Base-by-base conservation (phyloP, 2,797 vertebrate genomes). In the Rhinogobio ventralis region DNA sequence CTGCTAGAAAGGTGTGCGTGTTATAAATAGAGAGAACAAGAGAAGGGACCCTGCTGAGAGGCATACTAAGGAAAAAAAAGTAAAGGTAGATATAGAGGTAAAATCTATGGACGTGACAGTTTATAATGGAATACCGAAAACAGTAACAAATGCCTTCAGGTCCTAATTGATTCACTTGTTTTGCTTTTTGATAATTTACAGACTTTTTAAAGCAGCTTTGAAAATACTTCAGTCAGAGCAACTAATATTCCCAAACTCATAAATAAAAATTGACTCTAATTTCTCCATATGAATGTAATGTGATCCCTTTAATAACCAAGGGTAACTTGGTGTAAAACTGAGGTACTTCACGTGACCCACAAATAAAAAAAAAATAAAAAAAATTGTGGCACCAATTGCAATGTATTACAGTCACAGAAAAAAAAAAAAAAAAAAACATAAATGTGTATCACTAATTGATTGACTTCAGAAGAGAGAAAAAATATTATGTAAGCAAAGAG, bases 1-100 rank as follows among this genome's bases (percentile, higher is more conserved):
- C 85, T 86, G 88, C 71, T 87, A 85, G 79, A 53, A 85, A 49
- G 69, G 76, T 20, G 13, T 33, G 28, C 14, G 14, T 66, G 64
- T 81, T 45, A 57, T 79, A 51, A 28, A 45, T 36, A 73, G 23
- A 68, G 14, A 46, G 74, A n/a, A 28, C 15, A 14, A 68, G 30
- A 49, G 71, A 9, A 4, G 46, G 49, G 28, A 55, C 45, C 30
- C 64, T 69, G 71, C 46, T 73, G 49, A 69, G 30, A 67, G 67
- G 53, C 33, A 78, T 73, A 67, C 23, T 33, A 71, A 76, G 33
- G 28, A 80, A 20, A 57, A 33, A 36, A 30, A 55, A 19, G n/a
- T 11, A 67, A 53, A 28, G 33, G 10, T 5, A 67, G n/a, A 74
- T 19, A 6, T 14, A 62, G 5, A 7, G 5, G 11, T 57, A 51